Percentiles rank a stretch among this genome's conserved stretches.
These are phyloP conservation scores for Aythya baeri DNA, from an alignment of 2,113 vertebrate genomes.

Conservation along the genomic window DNA sequence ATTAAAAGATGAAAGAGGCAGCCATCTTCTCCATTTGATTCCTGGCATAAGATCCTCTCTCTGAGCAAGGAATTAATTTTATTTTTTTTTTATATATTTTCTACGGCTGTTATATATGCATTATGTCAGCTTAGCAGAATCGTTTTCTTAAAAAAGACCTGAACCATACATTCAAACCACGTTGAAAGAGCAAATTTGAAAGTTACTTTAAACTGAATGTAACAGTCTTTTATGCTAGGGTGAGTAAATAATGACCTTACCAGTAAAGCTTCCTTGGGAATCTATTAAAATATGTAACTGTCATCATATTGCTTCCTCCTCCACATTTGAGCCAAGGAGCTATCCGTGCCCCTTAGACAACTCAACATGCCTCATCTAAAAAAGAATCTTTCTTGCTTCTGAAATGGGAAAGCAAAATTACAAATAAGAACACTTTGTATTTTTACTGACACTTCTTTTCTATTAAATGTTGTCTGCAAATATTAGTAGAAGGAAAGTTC, in stretches of 20 bases:
- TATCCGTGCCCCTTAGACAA: background rate
- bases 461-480: background rate
- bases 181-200: background rate
- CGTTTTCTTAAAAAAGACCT: background rate
- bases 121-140: slow-evolving; percentile 6
- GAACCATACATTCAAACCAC: background rate
- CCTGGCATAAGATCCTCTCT: background rate
- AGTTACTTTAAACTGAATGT: background rate
- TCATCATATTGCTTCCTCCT: background rate
- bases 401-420: background rate
- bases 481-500: background rate
- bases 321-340: background rate
- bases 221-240: background rate
- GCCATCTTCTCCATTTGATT: background rate
- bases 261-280: background rate
- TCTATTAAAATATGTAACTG: background rate
- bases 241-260: slow-evolving; percentile 13
- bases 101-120: background rate
- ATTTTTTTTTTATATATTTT: slow-evolving; percentile 8
- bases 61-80: background rate
- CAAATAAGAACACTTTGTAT: background rate
- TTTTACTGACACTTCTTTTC: background rate
- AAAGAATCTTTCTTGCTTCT: background rate
- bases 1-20: slow-evolving; percentile 45
- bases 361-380: background rate